These are phyloP conservation scores for Silurus lanzhouensis DNA, from an alignment of 2,797 vertebrate species.

Conservation along the genomic window DNA sequence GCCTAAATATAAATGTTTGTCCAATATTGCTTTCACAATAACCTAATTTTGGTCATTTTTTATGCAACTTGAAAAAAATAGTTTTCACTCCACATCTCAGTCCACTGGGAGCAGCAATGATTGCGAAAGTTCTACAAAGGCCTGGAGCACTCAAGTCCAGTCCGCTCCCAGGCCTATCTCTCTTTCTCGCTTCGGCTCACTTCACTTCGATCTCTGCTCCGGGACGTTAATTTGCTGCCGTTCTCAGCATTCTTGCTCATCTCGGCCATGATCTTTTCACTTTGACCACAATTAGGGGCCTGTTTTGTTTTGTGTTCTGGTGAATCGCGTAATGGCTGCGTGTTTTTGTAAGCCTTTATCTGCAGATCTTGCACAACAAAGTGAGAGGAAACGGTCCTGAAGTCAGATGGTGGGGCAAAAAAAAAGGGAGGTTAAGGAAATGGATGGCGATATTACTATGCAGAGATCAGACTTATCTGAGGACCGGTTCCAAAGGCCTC, in stretches of 20 bases:
- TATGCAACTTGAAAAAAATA: neutral
- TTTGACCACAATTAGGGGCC: slow-evolving; percentile 28
- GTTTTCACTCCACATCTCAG: neutral
- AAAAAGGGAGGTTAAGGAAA: slow-evolving; percentile 40
- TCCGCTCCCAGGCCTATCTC: slow-evolving; percentile 45
- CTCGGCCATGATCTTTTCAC: slow-evolving; percentile 32
- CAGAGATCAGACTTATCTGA: slow-evolving; percentile 52
- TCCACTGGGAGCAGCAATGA: neutral
- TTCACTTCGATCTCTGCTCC: slow-evolving; percentile 23
- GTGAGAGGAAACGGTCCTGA: slow-evolving; percentile 58
- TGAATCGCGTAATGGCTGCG: slow-evolving; percentile 45
- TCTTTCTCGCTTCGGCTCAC: slow-evolving; percentile 4
- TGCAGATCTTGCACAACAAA: slow-evolving; percentile 57
- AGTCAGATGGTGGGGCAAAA: slow-evolving; percentile 41
- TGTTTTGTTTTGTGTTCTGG: slow-evolving; percentile 53
- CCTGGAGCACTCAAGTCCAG: slow-evolving; percentile 1
- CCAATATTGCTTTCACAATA: neutral
- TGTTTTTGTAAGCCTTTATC: slow-evolving; percentile 50
- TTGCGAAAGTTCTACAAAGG: neutral
- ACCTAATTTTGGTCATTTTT: neutral
- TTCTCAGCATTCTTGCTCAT: slow-evolving; percentile 39
- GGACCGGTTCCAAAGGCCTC: slow-evolving; percentile 48
- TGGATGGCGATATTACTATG: slow-evolving; percentile 37
- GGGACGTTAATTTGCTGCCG: slow-evolving; percentile 28
- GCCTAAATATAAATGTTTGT: neutral